Percentiles rank a stretch among this genome's conserved stretches.
Conservation (phyloP, 2,888 invertebrate species). For the Gymnoscelis rufifasciata region DNA sequence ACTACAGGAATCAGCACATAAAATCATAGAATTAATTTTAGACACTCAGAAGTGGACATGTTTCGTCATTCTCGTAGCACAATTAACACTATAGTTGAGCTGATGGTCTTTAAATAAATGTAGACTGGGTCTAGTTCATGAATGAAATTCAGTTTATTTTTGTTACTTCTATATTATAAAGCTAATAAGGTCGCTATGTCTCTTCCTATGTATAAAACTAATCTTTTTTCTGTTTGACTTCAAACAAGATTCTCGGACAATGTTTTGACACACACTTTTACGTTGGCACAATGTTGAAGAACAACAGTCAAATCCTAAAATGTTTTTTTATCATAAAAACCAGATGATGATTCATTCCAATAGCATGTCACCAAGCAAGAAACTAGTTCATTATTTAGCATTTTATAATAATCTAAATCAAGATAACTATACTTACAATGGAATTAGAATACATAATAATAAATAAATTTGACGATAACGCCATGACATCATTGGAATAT, state of each 20-base stretch:
- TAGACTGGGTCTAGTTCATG: slow-evolving; percentile 21
- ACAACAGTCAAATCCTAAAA: too few relatives aligned
- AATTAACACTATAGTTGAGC: slow-evolving; percentile 38
- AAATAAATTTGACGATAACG: slow-evolving; percentile 5
- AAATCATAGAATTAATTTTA: too few relatives aligned
- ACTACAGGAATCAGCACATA: too few relatives aligned
- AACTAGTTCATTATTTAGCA: slow-evolving; percentile 3
- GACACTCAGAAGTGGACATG: too few relatives aligned
- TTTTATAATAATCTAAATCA: slow-evolving; percentile 13
- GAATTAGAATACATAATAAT: slow-evolving; percentile 13
- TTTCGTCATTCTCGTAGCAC: too few relatives aligned
- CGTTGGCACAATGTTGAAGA: too few relatives aligned
- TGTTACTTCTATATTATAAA: too few relatives aligned
- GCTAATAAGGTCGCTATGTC: too few relatives aligned
- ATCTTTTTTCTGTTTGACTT: too few relatives aligned
- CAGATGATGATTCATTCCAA: slow-evolving; percentile 1
- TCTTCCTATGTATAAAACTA: too few relatives aligned
- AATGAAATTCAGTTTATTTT: slow-evolving; percentile 26
- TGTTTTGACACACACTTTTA: too few relatives aligned
- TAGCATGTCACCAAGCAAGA: not conserved
- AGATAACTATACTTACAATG: not conserved
- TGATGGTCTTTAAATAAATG: slow-evolving; percentile 37
- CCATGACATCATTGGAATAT: slow-evolving; percentile 22
- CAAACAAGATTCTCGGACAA: too few relatives aligned
- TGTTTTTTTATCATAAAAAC: not conserved